Evolutionary conservation across 2,797 vertebrate genomes (phyloP).

Genomic region (Buphagus erythrorhynchus): DNA sequence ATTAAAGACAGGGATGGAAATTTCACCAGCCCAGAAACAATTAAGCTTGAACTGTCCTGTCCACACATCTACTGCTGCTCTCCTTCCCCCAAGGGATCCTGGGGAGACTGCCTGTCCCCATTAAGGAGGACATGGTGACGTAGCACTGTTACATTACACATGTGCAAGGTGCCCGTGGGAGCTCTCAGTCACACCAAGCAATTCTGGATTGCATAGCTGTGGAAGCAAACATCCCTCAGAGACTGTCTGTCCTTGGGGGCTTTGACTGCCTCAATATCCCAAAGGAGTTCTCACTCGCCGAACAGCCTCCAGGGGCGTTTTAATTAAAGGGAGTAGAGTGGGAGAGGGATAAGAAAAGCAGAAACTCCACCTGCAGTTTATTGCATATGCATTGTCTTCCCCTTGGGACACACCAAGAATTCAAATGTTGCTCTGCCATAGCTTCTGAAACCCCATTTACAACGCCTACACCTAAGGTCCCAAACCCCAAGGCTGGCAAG

Average conservation of each 20-base stretch:
- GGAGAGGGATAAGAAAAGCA: neutral
- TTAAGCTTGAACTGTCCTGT: neutral
- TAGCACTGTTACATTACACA: neutral
- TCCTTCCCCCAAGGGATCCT: neutral
- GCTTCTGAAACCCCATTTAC: conserved; percentile 4
- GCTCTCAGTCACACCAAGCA: neutral
- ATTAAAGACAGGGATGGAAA: neutral
- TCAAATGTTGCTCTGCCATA: neutral
- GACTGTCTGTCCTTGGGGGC: conserved; percentile 7
- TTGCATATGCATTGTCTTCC: neutral
- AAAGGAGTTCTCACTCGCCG: neutral
- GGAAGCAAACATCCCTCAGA: neutral
- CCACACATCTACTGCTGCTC: neutral
- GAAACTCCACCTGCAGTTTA: neutral
- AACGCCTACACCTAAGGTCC: neutral
- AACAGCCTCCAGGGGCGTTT: conserved; percentile 17
- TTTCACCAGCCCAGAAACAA: neutral
- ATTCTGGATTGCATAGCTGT: neutral
- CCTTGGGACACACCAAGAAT: neutral
- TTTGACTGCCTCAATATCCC: conserved; percentile 12
- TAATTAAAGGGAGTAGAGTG: conserved; percentile 34
- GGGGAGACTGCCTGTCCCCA: rapidly evolving
- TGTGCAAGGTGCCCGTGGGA: neutral
- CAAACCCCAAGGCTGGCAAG: conserved; percentile 6
- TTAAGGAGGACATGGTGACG: rapidly evolving